These are phyloP conservation scores for Agriopis aurantiaria DNA, from an alignment of 2,888 invertebrate species.

Conservation along the genomic window DNA sequence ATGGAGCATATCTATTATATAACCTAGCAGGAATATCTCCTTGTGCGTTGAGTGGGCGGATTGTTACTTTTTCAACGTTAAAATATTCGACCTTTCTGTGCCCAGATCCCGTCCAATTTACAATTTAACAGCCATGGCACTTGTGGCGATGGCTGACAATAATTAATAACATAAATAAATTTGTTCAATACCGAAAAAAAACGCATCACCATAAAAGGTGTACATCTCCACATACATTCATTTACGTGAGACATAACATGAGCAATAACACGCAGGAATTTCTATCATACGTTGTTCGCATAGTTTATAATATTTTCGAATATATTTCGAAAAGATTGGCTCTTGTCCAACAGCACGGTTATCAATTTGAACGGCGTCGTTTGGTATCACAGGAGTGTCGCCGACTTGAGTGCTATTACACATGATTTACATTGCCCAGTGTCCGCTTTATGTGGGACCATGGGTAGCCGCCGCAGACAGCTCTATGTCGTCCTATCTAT, in stretches of 20 bases:
- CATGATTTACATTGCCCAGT: slow-evolving; percentile 71
- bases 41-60: neutral
- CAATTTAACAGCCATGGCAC: too few species aligned
- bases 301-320: slow-evolving; percentile 53
- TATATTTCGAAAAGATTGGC: slow-evolving; percentile 74
- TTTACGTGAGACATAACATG: neutral
- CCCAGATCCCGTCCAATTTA: too few species aligned
- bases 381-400: slow-evolving; percentile 67
- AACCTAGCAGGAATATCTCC: neutral
- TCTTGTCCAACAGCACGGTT: slow-evolving; percentile 67
- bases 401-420: slow-evolving; percentile 68
- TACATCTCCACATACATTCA: neutral
- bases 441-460: slow-evolving; percentile 58
- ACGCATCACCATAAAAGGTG: neutral
- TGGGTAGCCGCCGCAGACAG: slow-evolving; percentile 36
- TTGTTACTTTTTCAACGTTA: too few species aligned
- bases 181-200: neutral
- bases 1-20: too few species aligned
- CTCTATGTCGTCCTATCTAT: slow-evolving; percentile 33
- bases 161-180: too few species aligned
- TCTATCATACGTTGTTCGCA: slow-evolving; percentile 23
- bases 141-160: too few species aligned
- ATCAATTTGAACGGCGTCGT: slow-evolving; percentile 71
- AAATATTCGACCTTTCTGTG: too few species aligned
- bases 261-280: slow-evolving; percentile 24